Base-by-base conservation (phyloP, 2,797 vertebrate species). In the Heteromormyrus szaboi region DNA sequence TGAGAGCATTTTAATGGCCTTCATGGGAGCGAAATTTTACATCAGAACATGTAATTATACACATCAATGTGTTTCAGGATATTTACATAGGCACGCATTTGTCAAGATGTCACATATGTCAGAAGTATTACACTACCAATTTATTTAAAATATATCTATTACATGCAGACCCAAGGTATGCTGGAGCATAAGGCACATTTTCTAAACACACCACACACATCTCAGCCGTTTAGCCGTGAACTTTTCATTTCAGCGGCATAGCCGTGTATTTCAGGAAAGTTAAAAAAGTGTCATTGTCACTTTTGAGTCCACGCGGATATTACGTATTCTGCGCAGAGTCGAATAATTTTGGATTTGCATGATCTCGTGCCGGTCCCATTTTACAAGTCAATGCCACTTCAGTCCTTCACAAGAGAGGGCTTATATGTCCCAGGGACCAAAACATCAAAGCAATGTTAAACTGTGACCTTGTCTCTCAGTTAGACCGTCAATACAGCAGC, bases 291-390 rank as follows among this genome's bases (percentile, higher is more conserved):
- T 41, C 14, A 79, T 79, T 79, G 37, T 79, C 72, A 79, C 37
- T 41, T 79, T 41, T 8, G 37, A 79, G 19, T 17, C 37, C 17
- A 44, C 17, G 44, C 72, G 37, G 37, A 44, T 41, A 79, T 79
- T 79, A 79, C 37, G 37, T 44, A 79, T 79, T 79, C 72, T 79
- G 37, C 72, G 72, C 72, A 79, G 72, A 79, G 37, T 79, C 72
- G 72, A 79, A 79, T 79, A 79, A 79, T 79, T 79, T 79, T 79
- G 72, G 72, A 79, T 79, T 79, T 79, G 72, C 72, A 79, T 79
- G 72, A 79, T 79, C 72, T 79, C 72, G 72, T 79, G 72, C 72
- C 72, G 72, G 37, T 79, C 37, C 72, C 72, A 44, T 79, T 79
- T 79, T 79, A 79, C 72, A 79, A 79, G 72, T 79, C 72, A 79